Conservation (phyloP, 2,888 invertebrate species). For the Trichopoda pennipes region DNA sequence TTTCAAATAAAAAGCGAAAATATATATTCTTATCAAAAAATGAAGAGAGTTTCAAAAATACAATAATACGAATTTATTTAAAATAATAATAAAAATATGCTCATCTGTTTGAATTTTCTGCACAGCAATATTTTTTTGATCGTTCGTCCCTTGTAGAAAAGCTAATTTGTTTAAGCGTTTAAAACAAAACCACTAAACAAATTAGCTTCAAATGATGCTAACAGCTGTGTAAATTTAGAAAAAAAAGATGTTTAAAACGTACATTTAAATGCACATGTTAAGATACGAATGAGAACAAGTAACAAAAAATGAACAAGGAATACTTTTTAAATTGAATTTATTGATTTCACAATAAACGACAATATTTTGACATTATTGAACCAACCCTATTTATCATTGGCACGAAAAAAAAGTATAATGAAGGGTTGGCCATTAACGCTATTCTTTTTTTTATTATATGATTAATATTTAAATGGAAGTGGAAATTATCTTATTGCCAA, state of each 20-base stretch:
- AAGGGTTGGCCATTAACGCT: slow-evolving; percentile 60
- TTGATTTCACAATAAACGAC: slow-evolving; percentile 67
- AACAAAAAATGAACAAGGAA: slow-evolving; percentile 13
- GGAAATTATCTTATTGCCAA: slow-evolving; percentile 37
- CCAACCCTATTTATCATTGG: slow-evolving; percentile 66
- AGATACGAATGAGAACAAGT: slow-evolving; percentile 1
- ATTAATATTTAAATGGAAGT: slow-evolving; percentile 27
- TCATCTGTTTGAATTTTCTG: slow-evolving; percentile 58
- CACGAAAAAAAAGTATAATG: neutral
- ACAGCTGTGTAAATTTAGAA: slow-evolving; percentile 63
- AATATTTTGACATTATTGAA: slow-evolving; percentile 69
- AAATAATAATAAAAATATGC: slow-evolving; percentile 24
- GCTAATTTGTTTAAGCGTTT: slow-evolving; percentile 60
- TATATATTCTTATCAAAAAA: no score
- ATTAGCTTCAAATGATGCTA: slow-evolving; percentile 58
- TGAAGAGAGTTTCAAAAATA: neutral
- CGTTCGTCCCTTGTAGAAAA: neutral
- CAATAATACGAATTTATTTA: neutral
- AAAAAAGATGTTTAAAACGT: slow-evolving; percentile 44
- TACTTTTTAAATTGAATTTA: slow-evolving; percentile 60
- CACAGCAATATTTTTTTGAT: neutral
- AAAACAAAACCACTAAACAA: slow-evolving; percentile 60
- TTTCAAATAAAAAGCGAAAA: no score
- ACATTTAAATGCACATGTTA: slow-evolving; percentile 60
- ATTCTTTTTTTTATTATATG: slow-evolving; percentile 1